Base-by-base conservation (phyloP, 2,797 vertebrate genomes). In the Chrysocyon brachyurus region DNA sequence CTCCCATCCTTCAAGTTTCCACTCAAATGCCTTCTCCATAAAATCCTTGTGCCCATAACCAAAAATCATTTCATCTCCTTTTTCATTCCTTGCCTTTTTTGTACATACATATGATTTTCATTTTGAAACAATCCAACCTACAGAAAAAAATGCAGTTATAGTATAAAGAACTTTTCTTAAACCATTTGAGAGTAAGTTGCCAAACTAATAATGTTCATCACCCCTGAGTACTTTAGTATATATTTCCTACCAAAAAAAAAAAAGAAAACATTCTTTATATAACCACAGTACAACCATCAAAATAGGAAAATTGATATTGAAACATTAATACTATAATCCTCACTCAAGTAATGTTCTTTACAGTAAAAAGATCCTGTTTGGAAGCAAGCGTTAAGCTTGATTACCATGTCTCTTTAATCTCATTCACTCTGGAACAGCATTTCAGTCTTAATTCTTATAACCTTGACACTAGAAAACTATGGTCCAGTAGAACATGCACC, bases 321-420 rank as follows among this genome's bases (percentile, higher is more conserved):
- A 90, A 93, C 16, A 90, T 46, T n/a, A 90, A 78, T 56, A 5
- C 26, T 22, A 17, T 85, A 54, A 54, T 63, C 46, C 21, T 90
- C 56, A 93, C 57, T 56, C 73, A 64, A 59, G 2, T 90, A 73
- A 73, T 36, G 57, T 36, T 81, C 11, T 40, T 85, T 81, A 64
- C 17, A 64, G 57, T 17, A 57, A 87, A 70, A 66, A 15, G 7
- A 36, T 49, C 46, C 31, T 81, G 14, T 57, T 85, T 56, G 75
- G 26, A 83, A 88, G 83, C 36, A 88, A 70, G 28, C 72, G 82
- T 31, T 59, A 14, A 9, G 31, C 66, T 94, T 90, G 54, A 70
- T 78, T 57, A 75, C 63, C 33, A n/a, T 31, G 68, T 95, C 49
- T 94, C 87, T 59, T 85, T 61, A 61, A 78, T 40, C 54, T 91